Evolutionary conservation across 2,888 invertebrate species (phyloP), one percentile per base, ranked within the genome.

Genomic region (Zygaena filipendulae): DNA sequence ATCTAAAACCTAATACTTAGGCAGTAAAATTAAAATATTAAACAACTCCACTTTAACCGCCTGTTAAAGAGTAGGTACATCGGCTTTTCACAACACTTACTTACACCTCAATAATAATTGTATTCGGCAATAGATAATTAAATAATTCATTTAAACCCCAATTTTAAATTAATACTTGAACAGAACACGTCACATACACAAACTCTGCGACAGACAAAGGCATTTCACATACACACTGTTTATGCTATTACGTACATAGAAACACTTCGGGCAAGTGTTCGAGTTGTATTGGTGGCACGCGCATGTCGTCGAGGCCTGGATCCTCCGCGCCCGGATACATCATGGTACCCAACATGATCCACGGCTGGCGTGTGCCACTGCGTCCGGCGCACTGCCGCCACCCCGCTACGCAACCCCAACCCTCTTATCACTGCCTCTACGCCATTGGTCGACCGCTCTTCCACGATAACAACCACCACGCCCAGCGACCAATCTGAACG

Each of bases 211-310:
- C n/a, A n/a, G n/a, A n/a, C n/a, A n/a, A n/a, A n/a, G n/a, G n/a
- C n/a, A n/a, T n/a, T n/a, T n/a, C n/a, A n/a, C n/a, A n/a, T n/a
- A n/a, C n/a, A n/a, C n/a, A n/a, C n/a, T n/a, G n/a, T n/a, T n/a
- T n/a, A n/a, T n/a, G n/a, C n/a, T n/a, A n/a, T n/a, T 74, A 85
- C 87, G 82, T 86, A 88, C 88, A 86, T 64, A 88, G 64, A 50
- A 88, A 81, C 72, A 87, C 85, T 68, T 88, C 87, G 19, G 88
- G 88, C 51, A 88, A 83, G 58, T 86, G 85, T 60, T 88, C 87
- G 43, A 88, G 75, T 55, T 86, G 85, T 49, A 88, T 87, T 45
- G 88, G 88, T 38, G 88, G 88, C 45, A 88, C 87, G 56, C 88
- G 83, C 72, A 86, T 81, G 60, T 81, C 81, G 57, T 82, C 71